A percentile compares a stretch with the other conserved stretches of the same genome.
Conservation (phyloP, 2,113 vertebrate species). For the Vulpes vulpes region DNA sequence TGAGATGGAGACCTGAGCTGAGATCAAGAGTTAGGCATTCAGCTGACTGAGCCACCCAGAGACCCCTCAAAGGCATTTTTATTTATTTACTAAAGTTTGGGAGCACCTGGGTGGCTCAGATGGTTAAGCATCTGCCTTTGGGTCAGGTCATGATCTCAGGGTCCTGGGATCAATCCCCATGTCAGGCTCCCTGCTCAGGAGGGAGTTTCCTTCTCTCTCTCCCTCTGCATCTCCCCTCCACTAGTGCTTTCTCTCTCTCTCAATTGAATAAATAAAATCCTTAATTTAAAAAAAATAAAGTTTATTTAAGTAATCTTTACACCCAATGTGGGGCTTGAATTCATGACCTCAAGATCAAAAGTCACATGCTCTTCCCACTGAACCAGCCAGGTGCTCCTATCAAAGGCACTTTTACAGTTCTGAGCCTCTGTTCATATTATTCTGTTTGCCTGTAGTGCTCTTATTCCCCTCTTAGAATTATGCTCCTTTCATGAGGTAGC, state of each 20-base stretch:
- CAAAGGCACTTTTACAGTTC: conserved; percentile 34
- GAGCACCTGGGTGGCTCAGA: no score
- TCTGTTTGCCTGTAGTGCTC: neutral
- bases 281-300: neutral
- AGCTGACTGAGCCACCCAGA: neutral
- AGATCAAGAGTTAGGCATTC: neutral
- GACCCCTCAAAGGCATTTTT: neutral
- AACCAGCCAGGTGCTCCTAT: neutral
- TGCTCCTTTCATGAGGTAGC: neutral
- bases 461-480: conserved; percentile 46
- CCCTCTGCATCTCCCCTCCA: neutral
- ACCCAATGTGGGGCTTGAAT: neutral
- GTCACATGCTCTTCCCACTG: neutral
- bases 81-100: neutral
- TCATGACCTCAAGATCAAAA: neutral
- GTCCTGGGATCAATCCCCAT: neutral
- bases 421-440: conserved; percentile 22
- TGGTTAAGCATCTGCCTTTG: neutral
- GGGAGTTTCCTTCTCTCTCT: neutral
- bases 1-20: neutral
- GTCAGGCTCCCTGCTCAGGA: neutral
- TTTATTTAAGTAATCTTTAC: neutral
- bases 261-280: neutral
- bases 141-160: neutral
- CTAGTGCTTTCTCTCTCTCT: neutral